Evolutionary conservation across 2,113 vertebrate species (phyloP).

Genomic region (Gobius niger): DNA sequence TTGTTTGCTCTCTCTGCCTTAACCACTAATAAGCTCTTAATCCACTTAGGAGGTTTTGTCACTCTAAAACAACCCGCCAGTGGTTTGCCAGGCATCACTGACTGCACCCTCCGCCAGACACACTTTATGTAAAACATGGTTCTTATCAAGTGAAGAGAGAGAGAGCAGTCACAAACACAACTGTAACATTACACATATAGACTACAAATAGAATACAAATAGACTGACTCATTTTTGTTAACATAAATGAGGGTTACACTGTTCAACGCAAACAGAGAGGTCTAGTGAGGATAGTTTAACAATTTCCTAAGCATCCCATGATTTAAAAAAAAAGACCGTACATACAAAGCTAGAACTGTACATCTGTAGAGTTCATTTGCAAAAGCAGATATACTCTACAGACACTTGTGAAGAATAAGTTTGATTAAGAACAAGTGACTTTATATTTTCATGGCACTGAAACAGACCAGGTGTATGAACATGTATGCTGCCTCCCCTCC

Average conservation of each 20-base stretch:
- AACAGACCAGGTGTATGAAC: too few relatives aligned
- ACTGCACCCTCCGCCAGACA: slow-evolving; percentile 27
- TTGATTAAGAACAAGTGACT: too few relatives aligned
- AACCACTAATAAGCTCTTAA: slow-evolving; percentile 51
- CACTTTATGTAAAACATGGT: slow-evolving; percentile 42
- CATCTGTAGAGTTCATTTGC: too few relatives aligned
- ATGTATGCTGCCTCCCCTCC: too few relatives aligned
- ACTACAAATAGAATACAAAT: background rate
- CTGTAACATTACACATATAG: background rate
- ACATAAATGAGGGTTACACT: slow-evolving; percentile 18
- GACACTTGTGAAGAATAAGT: too few relatives aligned
- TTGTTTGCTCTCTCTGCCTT: slow-evolving; percentile 26
- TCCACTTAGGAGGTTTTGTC: slow-evolving; percentile 42
- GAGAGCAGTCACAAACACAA: slow-evolving; percentile 19
- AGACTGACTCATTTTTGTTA: background rate
- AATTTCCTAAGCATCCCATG: too few relatives aligned
- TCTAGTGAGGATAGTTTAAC: background rate
- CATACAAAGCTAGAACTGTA: too few relatives aligned
- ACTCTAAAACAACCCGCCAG: slow-evolving; percentile 20
- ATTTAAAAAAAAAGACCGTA: too few relatives aligned
- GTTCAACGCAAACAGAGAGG: background rate
- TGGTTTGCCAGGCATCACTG: slow-evolving; percentile 43
- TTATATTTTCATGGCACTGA: too few relatives aligned
- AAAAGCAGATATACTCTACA: too few relatives aligned
- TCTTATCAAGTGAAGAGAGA: slow-evolving; percentile 24